A percentile compares a stretch with the other conserved stretches of the same genome.
Conservation (phyloP, 2,113 vertebrate species). For the Caranx melampygus region DNA sequence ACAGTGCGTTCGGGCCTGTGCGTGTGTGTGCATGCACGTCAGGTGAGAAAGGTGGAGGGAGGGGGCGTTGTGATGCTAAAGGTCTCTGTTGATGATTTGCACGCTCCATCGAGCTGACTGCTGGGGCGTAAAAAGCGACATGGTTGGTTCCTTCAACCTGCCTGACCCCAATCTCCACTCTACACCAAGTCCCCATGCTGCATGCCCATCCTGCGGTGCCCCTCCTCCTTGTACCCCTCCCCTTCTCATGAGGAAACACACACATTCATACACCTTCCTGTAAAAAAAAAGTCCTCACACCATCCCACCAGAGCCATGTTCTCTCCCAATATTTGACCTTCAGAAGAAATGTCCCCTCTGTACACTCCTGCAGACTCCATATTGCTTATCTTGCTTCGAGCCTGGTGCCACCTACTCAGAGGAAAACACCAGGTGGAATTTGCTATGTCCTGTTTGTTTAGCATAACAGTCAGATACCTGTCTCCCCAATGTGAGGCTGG, state of each 20-base stretch:
- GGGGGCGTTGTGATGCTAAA: conserved; percentile 74
- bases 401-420: conserved; percentile 14
- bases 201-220: conserved; percentile 68
- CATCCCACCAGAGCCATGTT: conserved; percentile 29
- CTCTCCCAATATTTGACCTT: conserved; percentile 58
- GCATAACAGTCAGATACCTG: conserved; percentile 33
- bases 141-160: conserved; percentile 81
- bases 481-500: conserved; percentile 13
- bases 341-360: conserved; percentile 47
- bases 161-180: conserved; percentile 86
- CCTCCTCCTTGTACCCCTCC: conserved; percentile 56
- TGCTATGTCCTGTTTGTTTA: conserved; percentile 54
- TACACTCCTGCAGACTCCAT: conserved; percentile 43
- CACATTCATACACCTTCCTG: conserved; percentile 40
- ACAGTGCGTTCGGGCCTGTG: conserved; percentile 16
- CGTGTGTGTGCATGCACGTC: conserved; percentile 35
- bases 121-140: conserved; percentile 82
- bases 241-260: conserved; percentile 33
- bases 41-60: conserved; percentile 63
- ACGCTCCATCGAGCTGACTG: conserved; percentile 80
- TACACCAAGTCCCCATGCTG: conserved; percentile 76
- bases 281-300: conserved; percentile 40
- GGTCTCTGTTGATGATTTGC: conserved; percentile 86
- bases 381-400: conserved; percentile 28
- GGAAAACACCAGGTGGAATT: conserved; percentile 46